These are phyloP conservation scores for Episyrphus balteatus DNA, from an alignment of 1,140 invertebrate genomes.

Conservation along the genomic window DNA sequence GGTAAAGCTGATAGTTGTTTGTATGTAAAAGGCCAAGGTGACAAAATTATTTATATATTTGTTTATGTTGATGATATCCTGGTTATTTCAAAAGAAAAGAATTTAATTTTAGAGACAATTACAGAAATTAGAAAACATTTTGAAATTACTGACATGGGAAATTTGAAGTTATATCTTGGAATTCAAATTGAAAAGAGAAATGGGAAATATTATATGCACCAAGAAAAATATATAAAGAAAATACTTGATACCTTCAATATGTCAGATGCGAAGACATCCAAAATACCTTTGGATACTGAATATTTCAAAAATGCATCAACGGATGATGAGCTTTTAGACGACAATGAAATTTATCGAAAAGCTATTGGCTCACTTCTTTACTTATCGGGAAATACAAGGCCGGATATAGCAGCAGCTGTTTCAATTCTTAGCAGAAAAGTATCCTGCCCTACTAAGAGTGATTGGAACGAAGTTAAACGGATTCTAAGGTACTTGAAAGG, in stretches of 20 bases:
- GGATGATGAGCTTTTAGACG: background rate
- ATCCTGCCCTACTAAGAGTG: slow-evolving; percentile 9
- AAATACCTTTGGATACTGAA: slow-evolving; percentile 1
- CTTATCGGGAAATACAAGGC: slow-evolving; percentile 23
- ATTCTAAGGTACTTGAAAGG: slow-evolving; percentile 28
- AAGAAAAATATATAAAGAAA: slow-evolving; percentile 1
- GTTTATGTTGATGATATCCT: no score
- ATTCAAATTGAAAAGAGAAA: background rate
- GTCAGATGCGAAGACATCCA: background rate
- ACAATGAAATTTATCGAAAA: slow-evolving; percentile 20
- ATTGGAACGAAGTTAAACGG: slow-evolving; percentile 28
- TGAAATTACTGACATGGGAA: no score
- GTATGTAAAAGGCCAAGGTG: slow-evolving; percentile 17
- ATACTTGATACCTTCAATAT: no score
- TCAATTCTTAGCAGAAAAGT: no score
- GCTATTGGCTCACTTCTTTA: slow-evolving; percentile 28
- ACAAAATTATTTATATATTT: slow-evolving; percentile 15
- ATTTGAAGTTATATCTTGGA: no score
- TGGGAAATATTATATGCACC: slow-evolving; percentile 1
- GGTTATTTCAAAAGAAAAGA: no score
- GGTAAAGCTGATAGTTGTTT: slow-evolving; percentile 21
- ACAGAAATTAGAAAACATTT: no score
- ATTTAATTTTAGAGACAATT: no score
- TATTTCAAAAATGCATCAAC: slow-evolving; percentile 1
- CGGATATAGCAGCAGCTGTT: no score